Evolutionary conservation across 2,113 vertebrate genomes (phyloP), one percentile per base, ranked within the genome.

Genomic region (Mus spicilegus): DNA sequence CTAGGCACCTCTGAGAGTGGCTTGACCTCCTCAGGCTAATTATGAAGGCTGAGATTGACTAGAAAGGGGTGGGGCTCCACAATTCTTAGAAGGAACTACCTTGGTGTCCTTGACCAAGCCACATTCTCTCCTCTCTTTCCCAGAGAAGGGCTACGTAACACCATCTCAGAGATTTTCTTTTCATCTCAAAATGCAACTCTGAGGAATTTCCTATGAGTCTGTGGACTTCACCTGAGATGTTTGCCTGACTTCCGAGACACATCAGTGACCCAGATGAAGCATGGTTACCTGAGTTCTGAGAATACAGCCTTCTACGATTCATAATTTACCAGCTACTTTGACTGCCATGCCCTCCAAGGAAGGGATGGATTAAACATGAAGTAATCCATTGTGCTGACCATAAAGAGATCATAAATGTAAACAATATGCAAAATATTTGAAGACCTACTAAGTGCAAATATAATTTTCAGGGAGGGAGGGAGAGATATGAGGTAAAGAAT

Each of bases 341-440:
- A 76, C 36, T 95, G 30, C 87, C 87, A 33, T 81, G 69, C 73
- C 14, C 26, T 87, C 61, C 10, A 58, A 67, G 17, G 63, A n/a
- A 93, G 22, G 51, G 87, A 92, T 63, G 3, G n/a, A 49, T 95
- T 92, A 51, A 90, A 49, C n/a, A 36, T 10, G 49, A n/a, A 91
- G 63, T 63, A 72, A 96, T 30, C 20, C 33, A 85, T 10, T 63
- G 70, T 69, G 63, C n/a, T 92, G 54, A 91, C 46, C 49, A 61
- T 86, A 89, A 65, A 46, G 76, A 91, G 61, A 78, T 81, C 17
- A 42, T 54, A 85, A 88, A 42, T 93, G 24, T 67, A 89, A 96
- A 86, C 70, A 58, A 67, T 67, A 63, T 42, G 72, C 78, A 88
- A 0, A 7, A 28, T n/a, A 17, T 85, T 85, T 70, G 26, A 91